phyloP scores from a whole-genome alignment of 1,140 invertebrate genomes.

The Notospermus geniculatus region DNA sequence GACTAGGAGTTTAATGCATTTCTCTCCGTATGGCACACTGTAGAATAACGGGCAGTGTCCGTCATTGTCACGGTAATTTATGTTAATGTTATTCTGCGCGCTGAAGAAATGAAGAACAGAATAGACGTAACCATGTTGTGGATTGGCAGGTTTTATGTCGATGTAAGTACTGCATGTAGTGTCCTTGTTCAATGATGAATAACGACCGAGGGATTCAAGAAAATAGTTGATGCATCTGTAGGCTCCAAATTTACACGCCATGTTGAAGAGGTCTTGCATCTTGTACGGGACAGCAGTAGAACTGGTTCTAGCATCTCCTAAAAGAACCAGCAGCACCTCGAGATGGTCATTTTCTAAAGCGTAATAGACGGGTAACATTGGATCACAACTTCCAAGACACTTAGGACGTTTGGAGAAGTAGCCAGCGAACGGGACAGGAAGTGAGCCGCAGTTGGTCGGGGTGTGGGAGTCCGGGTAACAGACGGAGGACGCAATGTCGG shows the following conservation, averaged over 20 bases:
- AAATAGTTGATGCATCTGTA: conserved; percentile 38
- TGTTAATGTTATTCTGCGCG: conserved; percentile 31
- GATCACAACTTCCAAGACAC: conserved; percentile 17
- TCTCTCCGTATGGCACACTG: conserved; percentile 45
- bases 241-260: conserved; percentile 40
- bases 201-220: conserved; percentile 15
- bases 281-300: conserved; percentile 2
- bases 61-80: conserved; percentile 34
- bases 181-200: background rate
- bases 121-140: background rate
- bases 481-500: conserved; percentile 27
- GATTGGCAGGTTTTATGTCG: background rate
- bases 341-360: conserved; percentile 37
- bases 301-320: conserved; percentile 17
- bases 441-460: conserved; percentile 32
- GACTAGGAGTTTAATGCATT: conserved; percentile 38
- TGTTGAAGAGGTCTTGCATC: conserved; percentile 30
- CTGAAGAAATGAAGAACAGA: conserved; percentile 1
- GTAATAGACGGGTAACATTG: conserved; percentile 28
- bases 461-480: conserved; percentile 43
- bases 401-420: conserved; percentile 22
- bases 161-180: too few species aligned
- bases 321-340: conserved; percentile 32
- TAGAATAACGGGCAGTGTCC: conserved; percentile 43
- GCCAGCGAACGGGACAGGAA: conserved; percentile 29